These are phyloP conservation scores for Periplaneta americana DNA, from an alignment of 1,140 invertebrate genomes.

Conservation along the genomic window DNA sequence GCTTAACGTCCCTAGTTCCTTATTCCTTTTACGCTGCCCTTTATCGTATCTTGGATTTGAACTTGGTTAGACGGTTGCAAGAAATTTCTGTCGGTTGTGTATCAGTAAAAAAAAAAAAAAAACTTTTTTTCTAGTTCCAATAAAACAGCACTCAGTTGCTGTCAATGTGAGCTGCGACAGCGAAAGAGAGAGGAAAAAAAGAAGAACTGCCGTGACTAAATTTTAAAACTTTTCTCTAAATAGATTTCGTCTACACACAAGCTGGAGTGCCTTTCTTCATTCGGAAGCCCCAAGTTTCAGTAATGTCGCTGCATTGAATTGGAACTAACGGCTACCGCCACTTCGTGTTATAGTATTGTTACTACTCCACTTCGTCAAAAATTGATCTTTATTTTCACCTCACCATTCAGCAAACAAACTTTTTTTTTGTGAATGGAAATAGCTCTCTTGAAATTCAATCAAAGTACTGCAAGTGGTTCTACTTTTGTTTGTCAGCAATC, in stretches of 20 bases:
- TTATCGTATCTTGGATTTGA: neutral
- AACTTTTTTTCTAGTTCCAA: neutral
- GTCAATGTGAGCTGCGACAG: neutral
- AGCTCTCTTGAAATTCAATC: too few species aligned
- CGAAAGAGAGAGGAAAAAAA: neutral
- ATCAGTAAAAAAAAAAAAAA: neutral
- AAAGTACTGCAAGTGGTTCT: too few species aligned
- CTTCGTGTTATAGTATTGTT: neutral
- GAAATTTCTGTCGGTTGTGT: neutral
- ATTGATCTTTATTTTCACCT: neutral
- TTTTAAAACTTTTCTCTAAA: neutral
- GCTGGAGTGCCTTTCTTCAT: neutral
- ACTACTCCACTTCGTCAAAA: too few species aligned
- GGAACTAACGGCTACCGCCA: neutral
- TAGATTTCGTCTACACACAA: neutral
- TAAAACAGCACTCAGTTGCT: neutral
- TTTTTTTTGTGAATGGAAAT: too few species aligned
- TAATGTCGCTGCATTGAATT: neutral
- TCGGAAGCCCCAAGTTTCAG: neutral
- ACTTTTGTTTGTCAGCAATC: too few species aligned
- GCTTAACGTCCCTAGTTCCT: neutral
- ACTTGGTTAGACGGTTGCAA: neutral
- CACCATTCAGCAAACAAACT: too few species aligned
- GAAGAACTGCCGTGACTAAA: neutral
- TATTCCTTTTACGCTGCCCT: neutral